Conservation (phyloP, 1,140 invertebrate genomes). For the Bombus fervidus region DNA sequence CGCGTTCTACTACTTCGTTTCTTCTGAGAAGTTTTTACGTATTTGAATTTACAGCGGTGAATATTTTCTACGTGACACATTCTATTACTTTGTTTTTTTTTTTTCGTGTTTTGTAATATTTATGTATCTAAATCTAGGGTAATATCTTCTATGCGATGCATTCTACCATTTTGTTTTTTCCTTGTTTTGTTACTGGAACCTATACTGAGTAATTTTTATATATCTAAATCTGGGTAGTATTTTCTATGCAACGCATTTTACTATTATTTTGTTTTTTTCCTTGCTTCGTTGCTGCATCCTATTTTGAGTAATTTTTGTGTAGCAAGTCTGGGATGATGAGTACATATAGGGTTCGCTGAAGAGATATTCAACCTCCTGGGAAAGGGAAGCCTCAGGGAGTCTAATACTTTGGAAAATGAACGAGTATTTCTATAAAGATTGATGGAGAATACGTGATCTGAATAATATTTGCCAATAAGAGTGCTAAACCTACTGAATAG, state of each 20-base stretch:
- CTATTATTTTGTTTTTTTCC: no score
- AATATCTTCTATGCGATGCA: no score
- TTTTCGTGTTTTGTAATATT: neutral
- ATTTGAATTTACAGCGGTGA: neutral
- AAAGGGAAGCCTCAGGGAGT: neutral
- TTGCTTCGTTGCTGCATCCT: no score
- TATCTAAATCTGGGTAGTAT: neutral
- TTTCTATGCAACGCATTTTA: no score
- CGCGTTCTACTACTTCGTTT: conserved; percentile 15
- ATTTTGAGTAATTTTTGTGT: neutral
- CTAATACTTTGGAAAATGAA: neutral
- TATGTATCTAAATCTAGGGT: no score
- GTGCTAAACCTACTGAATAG: neutral
- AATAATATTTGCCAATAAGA: neutral
- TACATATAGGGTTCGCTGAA: neutral
- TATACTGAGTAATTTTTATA: neutral
- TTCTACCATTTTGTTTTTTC: conserved; percentile 16
- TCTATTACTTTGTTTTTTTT: conserved; percentile 18
- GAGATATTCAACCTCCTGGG: conserved; percentile 23
- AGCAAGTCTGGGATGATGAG: no score
- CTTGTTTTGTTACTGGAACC: neutral
- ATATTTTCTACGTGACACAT: neutral
- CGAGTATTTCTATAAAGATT: neutral
- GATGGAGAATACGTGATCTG: neutral
- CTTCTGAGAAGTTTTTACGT: neutral